Evolutionary conservation across 2,888 invertebrate genomes (phyloP).

Genomic region (Margaritifera margaritifera): DNA sequence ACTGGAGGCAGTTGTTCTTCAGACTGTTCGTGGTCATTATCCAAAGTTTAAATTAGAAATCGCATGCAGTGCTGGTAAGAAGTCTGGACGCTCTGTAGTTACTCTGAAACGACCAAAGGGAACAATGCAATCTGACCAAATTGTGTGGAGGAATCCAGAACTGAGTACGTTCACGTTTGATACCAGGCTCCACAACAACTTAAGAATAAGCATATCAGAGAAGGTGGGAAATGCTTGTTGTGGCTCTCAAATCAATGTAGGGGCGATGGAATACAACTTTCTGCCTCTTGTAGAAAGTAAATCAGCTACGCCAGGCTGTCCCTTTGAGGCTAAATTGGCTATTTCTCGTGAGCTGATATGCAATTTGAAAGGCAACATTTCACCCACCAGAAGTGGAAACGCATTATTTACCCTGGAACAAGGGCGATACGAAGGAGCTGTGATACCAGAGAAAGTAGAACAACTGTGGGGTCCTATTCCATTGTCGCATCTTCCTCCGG

Average conservation of each 20-base stretch:
- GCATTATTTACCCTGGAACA: background rate
- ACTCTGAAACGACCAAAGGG: background rate
- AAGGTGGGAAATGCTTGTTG: constrained; percentile 12
- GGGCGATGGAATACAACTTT: constrained; percentile 20
- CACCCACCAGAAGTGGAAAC: too few relatives aligned
- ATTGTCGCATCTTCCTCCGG: constrained; percentile 47
- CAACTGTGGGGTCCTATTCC: constrained; percentile 65
- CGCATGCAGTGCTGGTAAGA: constrained; percentile 5
- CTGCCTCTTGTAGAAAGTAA: constrained; percentile 6
- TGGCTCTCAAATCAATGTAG: constrained; percentile 4
- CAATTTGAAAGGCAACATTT: too few relatives aligned
- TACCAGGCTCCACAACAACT: constrained; percentile 10
- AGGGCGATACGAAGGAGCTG: constrained; percentile 55
- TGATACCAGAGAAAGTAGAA: constrained; percentile 61
- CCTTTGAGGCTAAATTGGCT: too few relatives aligned
- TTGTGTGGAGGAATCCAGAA: constrained; percentile 4
- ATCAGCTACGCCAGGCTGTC: too few relatives aligned
- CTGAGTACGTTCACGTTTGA: constrained; percentile 7
- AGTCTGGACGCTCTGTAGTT: background rate
- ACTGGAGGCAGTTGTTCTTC: constrained; percentile 17
- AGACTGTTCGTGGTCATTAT: background rate
- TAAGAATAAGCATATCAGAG: constrained; percentile 4
- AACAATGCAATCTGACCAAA: background rate
- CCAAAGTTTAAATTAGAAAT: constrained; percentile 39
- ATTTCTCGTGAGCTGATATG: too few relatives aligned